Base-by-base conservation (phyloP, 2,113 vertebrate species). In the Leptodactylus fuscus region DNA sequence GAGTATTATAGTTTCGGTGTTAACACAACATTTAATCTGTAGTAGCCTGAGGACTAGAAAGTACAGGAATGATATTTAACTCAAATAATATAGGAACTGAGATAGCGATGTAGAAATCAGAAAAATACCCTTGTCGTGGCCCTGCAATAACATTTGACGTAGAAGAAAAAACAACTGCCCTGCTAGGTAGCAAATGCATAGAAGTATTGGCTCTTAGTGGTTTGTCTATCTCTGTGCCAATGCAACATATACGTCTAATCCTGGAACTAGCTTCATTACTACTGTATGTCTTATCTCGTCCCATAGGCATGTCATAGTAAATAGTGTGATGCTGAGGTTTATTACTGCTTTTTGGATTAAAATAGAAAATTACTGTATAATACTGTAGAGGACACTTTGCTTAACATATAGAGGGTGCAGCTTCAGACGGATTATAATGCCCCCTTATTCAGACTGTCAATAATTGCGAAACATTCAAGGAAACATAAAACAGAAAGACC, bases 401-500 rank as follows among this genome's bases (percentile, higher is more conserved):
- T 62, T 22, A 36, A 36, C 32, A 24, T 69, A 38, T 1, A 34
- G 0, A 69, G 4, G 49, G 34, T 20, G 34, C 22, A 69, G 65
- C 65, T 69, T 7, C 9, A 73, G 55, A 29, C 18, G 29, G 10
- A 69, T 81, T 18, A 69, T 48, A 88, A 92, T 91, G 90, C 88
- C 91, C 87, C 91, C 91, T 93, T 94, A 95, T 94, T 93, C 90
- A 94, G 91, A 94, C 89, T 91, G 89, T 92, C 91, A 95, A 93
- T 93, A 91, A 90, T 94, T 94, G 91, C 86, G 89, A 82, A 91
- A 93, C 90, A 95, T 96, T 96, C 94, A 95, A 94, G 88, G 96
- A 96, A 96, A 97, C 96, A 96, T 95, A 97, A 97, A 96, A 96
- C 95, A 94, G 89, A 94, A 94, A 95, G 92, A 93, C 92, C 92